phyloP scores from a whole-genome alignment of 1,140 invertebrate species.

The Aphis craccivora region DNA sequence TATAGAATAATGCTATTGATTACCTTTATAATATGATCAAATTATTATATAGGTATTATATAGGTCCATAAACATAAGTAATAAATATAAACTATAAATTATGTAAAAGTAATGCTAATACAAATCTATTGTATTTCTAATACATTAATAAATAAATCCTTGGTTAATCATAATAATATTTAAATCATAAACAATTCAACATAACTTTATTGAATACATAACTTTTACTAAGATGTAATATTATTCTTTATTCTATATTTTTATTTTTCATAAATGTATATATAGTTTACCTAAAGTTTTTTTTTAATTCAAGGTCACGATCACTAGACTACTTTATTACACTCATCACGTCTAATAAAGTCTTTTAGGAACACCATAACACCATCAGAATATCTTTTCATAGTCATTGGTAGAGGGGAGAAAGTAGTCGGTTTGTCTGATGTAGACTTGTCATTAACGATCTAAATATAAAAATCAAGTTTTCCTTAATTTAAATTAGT shows the following conservation, averaged over 20 bases:
- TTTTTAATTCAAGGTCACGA: not conserved
- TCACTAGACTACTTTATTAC: not conserved
- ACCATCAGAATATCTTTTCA: not conserved
- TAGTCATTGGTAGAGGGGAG: not conserved
- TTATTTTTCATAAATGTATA: not conserved
- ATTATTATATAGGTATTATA: no score
- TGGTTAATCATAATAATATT: not conserved
- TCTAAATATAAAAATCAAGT: constrained; percentile 29
- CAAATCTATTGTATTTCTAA: not conserved
- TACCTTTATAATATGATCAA: no score
- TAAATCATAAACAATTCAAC: not conserved
- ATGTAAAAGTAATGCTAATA: not conserved
- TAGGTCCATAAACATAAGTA: no score
- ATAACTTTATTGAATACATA: not conserved
- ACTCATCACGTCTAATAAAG: not conserved
- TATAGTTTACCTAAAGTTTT: not conserved
- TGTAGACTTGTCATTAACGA: not conserved
- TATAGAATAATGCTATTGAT: no score
- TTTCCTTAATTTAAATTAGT: not conserved
- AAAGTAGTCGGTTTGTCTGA: not conserved
- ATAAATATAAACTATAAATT: no score
- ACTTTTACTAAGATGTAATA: not conserved
- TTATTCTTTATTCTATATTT: not conserved
- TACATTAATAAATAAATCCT: not conserved
- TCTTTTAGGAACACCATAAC: not conserved